Evolutionary conservation across 2,113 vertebrate genomes (phyloP), one percentile per base, ranked within the genome.

Genomic region (Pseudois nayaur): DNA sequence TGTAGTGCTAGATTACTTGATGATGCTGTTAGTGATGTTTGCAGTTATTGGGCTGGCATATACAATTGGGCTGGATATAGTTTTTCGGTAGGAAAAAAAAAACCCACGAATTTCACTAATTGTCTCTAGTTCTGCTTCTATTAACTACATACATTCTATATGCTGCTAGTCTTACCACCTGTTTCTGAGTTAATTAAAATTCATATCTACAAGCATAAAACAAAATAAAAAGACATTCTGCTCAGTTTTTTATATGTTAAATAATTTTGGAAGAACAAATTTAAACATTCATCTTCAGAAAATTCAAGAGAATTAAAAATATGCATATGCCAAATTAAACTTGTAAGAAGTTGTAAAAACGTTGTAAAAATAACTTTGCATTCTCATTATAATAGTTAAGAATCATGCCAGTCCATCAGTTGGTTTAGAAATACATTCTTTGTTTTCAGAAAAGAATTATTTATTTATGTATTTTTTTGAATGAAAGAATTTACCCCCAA

Each of bases 161-260:
- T 98, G 88, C 95, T 98, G 98, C 98, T 98, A 99, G 97, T 96
- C 92, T 98, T 97, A 98, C 98, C 98, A 98, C 92, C 93, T 98
- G 27, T 94, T 97, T 82, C 86, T 19, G 67, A 98, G 95, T 97
- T 98, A 98, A 98, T 98, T 98, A 98, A 98, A 96, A 97, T 97
- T 97, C 95, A 97, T 94, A 60, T 90, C 43, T 83, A 90, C 55
- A 97, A 98, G 94, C 87, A 95, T 59, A 98, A 96, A 83, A 94
- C 84, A 97, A 98, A 97, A 62, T 45, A 98, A 98, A 98, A 92
- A 48, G 91, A 85, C n/a, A 43, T 98, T 97, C 33, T 94, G 36
- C 88, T 93, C 59, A 95, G 64, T 87, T 98, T 95, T 92, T 91
- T 96, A 90, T 90, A 96, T 81, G 79, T 48, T 82, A 97, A 96